These are phyloP conservation scores for Clarias pachynema DNA, from an alignment of 2,797 vertebrate genomes.

Conservation along the genomic window DNA sequence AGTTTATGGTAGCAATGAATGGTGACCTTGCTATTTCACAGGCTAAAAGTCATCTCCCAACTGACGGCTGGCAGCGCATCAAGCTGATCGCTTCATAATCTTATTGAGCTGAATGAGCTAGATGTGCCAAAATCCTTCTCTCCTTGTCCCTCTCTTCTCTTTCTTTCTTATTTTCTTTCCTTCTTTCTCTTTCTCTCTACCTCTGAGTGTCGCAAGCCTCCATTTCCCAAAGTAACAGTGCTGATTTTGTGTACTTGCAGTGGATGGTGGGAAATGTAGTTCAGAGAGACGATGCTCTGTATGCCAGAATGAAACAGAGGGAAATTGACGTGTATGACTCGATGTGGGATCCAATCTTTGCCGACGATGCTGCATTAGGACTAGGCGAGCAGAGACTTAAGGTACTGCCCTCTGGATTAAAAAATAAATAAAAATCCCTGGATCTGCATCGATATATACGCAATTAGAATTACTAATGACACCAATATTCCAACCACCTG, in stretches of 20 bases:
- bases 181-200: slow-evolving; percentile 12
- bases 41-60: slow-evolving; percentile 65
- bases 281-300: slow-evolving; percentile 87
- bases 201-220: slow-evolving; percentile 76
- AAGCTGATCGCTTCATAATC: slow-evolving; percentile 69
- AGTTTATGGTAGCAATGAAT: slow-evolving; percentile 46
- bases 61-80: slow-evolving; percentile 63
- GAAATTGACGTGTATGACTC: slow-evolving; percentile 87
- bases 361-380: slow-evolving; percentile 86
- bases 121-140: slow-evolving; percentile 67
- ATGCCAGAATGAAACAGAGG: slow-evolving; percentile 89
- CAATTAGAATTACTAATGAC: slow-evolving; percentile 69
- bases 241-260: slow-evolving; percentile 88
- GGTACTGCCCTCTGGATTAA: slow-evolving; percentile 79
- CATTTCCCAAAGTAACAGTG: slow-evolving; percentile 80
- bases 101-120: slow-evolving; percentile 70
- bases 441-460: slow-evolving; percentile 79
- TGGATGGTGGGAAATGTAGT: slow-evolving; percentile 88
- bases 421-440: slow-evolving; percentile 65
- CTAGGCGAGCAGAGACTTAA: slow-evolving; percentile 87
- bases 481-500: slow-evolving; percentile 57
- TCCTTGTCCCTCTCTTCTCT: slow-evolving; percentile 62
- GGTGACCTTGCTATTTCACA: slow-evolving; percentile 68
- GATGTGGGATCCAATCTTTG: slow-evolving; percentile 87
- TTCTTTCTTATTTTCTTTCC: slow-evolving; percentile 6